Conservation (phyloP, 35 echinoderm and acorn worm genomes). For the Ptychodera flava region DNA sequence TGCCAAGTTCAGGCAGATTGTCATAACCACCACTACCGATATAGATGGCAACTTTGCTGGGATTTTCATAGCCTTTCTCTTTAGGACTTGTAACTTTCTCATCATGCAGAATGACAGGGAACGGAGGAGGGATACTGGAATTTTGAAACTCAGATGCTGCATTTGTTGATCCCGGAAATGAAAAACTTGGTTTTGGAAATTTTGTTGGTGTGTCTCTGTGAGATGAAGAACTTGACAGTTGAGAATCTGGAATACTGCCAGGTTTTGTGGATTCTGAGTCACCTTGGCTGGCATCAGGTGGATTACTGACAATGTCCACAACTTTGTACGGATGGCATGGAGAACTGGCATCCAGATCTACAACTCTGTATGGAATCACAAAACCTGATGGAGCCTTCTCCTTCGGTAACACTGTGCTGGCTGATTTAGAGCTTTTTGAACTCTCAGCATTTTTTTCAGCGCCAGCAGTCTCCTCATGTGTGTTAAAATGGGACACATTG, state of each 20-base stretch:
- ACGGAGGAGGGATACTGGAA: neutral
- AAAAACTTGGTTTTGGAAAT: neutral
- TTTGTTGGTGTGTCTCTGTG: neutral
- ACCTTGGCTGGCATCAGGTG: neutral
- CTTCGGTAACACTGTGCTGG: neutral
- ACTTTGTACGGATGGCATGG: constrained; percentile 11
- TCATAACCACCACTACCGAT: neutral
- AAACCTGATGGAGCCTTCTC: neutral
- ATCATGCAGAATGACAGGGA: neutral
- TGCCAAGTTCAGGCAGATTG: neutral
- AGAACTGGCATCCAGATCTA: neutral
- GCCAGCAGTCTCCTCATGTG: neutral
- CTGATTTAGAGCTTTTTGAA: neutral
- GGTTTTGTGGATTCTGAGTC: neutral
- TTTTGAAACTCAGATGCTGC: neutral
- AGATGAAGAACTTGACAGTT: neutral
- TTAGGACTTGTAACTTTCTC: neutral
- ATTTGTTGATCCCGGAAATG: neutral
- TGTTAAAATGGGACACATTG: neutral
- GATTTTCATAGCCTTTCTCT: neutral
- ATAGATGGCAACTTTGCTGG: neutral
- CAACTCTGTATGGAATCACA: constrained; percentile 13
- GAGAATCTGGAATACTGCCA: neutral
- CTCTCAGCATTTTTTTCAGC: neutral
- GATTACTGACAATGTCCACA: neutral